Evolutionary conservation across 2,797 vertebrate species (phyloP).

Genomic region (Acrocephalus scirpaceus): DNA sequence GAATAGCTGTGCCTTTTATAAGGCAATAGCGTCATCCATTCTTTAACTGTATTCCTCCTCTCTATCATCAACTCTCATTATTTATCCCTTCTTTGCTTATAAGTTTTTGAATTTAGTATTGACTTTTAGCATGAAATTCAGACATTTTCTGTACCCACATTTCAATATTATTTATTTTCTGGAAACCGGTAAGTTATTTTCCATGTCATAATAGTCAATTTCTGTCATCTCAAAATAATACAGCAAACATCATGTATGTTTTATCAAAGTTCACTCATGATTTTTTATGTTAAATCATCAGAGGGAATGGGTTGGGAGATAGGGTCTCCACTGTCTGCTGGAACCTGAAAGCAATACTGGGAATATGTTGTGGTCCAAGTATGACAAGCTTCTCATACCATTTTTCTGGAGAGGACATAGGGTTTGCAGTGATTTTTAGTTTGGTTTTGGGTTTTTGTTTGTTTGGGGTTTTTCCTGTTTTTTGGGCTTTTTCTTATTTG

Average conservation of each 20-base stretch:
- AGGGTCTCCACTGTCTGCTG: neutral
- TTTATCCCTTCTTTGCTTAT: neutral
- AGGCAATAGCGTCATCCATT: neutral
- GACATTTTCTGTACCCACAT: neutral
- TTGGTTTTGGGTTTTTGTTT: neutral
- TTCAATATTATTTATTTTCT: neutral
- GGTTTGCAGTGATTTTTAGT: neutral
- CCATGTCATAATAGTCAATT: neutral
- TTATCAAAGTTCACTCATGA: neutral
- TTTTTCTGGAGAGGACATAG: neutral
- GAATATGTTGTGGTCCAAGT: neutral
- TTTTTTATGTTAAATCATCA: neutral
- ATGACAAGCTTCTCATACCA: neutral
- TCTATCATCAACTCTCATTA: neutral
- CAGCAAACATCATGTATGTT: neutral
- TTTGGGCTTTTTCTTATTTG: neutral
- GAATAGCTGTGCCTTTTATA: neutral
- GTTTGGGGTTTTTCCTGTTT: neutral
- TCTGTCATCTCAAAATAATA: neutral
- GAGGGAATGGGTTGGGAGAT: neutral
- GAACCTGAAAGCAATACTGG: neutral
- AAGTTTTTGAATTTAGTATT: neutral
- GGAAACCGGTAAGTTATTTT: neutral
- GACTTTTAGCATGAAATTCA: neutral
- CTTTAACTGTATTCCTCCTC: neutral